A percentile compares a stretch with the other conserved stretches of the same genome.
Evolutionary conservation across 2,888 invertebrate species (phyloP).

Genomic region (Chloromyia formosa): DNA sequence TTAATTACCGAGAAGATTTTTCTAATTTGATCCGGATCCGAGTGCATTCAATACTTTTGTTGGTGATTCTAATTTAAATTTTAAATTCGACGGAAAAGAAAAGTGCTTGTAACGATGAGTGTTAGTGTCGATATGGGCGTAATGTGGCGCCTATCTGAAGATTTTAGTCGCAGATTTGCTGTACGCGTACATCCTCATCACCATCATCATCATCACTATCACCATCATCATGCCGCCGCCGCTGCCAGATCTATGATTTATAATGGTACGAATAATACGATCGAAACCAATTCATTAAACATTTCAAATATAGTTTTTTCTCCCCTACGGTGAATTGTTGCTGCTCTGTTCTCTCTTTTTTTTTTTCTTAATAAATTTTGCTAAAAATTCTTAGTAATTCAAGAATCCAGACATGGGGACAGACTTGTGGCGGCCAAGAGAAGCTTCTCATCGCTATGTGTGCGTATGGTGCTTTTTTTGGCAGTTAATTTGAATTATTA

Average conservation of each 20-base stretch:
- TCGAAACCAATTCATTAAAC: too few relatives aligned
- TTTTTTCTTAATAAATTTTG: conserved; percentile 12
- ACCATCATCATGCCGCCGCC: conserved; percentile 44
- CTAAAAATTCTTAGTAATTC: conserved; percentile 31
- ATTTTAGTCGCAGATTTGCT: conserved; percentile 64
- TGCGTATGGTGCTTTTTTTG: conserved; percentile 37
- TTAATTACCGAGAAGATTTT: background rate
- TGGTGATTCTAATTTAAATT: too few relatives aligned
- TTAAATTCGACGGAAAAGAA: background rate
- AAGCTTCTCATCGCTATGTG: background rate
- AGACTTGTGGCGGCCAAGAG: conserved; percentile 9
- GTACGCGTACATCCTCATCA: conserved; percentile 61
- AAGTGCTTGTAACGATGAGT: conserved; percentile 57
- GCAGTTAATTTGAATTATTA: conserved; percentile 36
- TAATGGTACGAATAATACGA: conserved; percentile 54
- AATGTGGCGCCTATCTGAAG: conserved; percentile 65
- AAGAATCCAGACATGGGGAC: background rate
- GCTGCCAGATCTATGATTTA: conserved; percentile 59
- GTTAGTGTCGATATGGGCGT: conserved; percentile 65
- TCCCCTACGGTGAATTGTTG: background rate
- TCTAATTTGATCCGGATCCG: background rate
- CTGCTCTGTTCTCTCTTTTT: background rate
- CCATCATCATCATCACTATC: conserved; percentile 55
- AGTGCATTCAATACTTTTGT: too few relatives aligned
- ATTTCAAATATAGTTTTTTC: too few relatives aligned